phyloP scores from a whole-genome alignment of 2,113 vertebrate genomes.

The Atrichornis clamosus region DNA sequence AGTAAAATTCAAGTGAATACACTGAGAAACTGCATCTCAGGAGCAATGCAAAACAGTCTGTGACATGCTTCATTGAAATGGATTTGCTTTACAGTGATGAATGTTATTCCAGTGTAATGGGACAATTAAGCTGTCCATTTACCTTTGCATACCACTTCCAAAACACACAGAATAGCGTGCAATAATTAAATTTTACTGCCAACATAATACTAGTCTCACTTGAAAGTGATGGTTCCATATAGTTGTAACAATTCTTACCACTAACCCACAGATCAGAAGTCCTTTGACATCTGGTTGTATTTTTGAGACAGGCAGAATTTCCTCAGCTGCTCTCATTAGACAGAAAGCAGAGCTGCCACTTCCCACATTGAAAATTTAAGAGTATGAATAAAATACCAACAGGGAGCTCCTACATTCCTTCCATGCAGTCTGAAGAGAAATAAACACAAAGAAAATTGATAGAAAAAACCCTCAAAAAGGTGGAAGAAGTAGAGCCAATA shows the following conservation, averaged over 20 bases:
- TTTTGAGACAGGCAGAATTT: not conserved
- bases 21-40: not conserved
- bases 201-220: not conserved
- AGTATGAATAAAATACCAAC: not conserved
- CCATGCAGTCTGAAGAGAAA: not conserved
- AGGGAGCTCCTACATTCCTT: not conserved
- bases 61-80: not conserved
- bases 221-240: not conserved
- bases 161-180: not conserved
- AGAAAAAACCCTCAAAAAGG: not conserved
- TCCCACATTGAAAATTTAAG: not conserved
- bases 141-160: not conserved
- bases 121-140: not conserved
- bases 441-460: not conserved
- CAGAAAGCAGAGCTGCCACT: not conserved
- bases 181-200: not conserved
- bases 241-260: not conserved
- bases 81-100: not conserved
- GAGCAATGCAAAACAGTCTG: not conserved
- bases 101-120: not conserved
- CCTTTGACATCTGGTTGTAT: not conserved
- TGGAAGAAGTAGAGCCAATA: not conserved
- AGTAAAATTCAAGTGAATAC: not conserved
- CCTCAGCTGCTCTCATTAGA: not conserved
- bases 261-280: not conserved